Evolutionary conservation across 53 echinoderm and acorn worm genomes (phyloP).

Genomic region (Henricia sp.): DNA sequence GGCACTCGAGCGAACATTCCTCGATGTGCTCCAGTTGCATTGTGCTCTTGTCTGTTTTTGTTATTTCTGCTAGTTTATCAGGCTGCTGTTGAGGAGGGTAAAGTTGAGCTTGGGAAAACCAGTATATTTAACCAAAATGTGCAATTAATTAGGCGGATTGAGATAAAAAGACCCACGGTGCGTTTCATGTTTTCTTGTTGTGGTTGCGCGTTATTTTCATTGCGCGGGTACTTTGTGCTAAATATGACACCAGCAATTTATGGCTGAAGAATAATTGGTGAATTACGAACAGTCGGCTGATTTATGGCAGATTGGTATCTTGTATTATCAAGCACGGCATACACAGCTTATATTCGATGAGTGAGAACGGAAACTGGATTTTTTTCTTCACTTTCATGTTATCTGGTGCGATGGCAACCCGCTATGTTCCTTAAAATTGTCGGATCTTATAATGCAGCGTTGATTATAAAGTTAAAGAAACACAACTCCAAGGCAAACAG

Average conservation of each 20-base stretch:
- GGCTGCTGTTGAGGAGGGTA: not conserved
- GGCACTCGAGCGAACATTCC: constrained; percentile 8
- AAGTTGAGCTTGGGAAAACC: not conserved
- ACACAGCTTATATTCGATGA: not conserved
- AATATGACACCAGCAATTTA: not conserved
- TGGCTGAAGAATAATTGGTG: constrained; percentile 14
- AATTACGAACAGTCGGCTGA: constrained; percentile 5
- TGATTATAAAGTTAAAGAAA: constrained; percentile 69
- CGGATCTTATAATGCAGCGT: not conserved
- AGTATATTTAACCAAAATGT: no score
- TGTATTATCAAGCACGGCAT: not conserved
- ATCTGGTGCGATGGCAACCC: no score
- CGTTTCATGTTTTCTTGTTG: no score
- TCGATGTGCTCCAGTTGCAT: not conserved
- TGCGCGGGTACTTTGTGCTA: not conserved
- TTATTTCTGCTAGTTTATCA: not conserved
- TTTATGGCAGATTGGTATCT: constrained; percentile 18
- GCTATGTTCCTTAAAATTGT: not conserved
- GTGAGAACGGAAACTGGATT: not conserved
- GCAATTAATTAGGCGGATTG: not conserved
- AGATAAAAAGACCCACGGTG: not conserved
- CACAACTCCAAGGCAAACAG: constrained; percentile 43
- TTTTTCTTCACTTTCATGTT: no score
- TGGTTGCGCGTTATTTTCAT: no score
- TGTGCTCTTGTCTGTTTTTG: constrained; percentile 18